A percentile compares a stretch with the other conserved stretches of the same genome.
Conservation (phyloP, 2,797 vertebrate species). For the Sebastes hubbsi region DNA sequence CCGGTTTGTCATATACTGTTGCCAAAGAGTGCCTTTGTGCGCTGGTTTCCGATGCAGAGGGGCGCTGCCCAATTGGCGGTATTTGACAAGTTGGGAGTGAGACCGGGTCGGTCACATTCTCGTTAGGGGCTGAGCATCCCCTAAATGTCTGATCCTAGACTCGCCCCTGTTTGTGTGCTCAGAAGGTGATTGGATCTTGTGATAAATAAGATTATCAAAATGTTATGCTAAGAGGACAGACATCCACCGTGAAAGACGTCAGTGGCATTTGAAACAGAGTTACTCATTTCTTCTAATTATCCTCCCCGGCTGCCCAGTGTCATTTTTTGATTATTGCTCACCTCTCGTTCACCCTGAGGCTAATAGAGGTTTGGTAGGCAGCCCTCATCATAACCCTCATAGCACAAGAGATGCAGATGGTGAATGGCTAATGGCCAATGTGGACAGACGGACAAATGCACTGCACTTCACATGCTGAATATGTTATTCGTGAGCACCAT, state of each 20-base stretch:
- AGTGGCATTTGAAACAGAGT: slow-evolving; percentile 33
- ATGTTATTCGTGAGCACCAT: slow-evolving; percentile 66
- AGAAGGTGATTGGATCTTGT: background rate
- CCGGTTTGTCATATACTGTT: too few relatives aligned
- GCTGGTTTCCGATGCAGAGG: too few relatives aligned
- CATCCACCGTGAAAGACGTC: slow-evolving; percentile 6
- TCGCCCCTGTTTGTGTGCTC: background rate
- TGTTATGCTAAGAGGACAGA: slow-evolving; percentile 23
- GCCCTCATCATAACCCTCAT: slow-evolving; percentile 12
- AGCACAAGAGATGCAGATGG: slow-evolving; percentile 31
- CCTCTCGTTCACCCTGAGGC: slow-evolving; percentile 27
- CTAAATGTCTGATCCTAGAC: too few relatives aligned
- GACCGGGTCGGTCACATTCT: too few relatives aligned
- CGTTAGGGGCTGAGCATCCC: too few relatives aligned
- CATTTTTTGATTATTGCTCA: slow-evolving; percentile 61
- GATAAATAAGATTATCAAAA: slow-evolving; percentile 28
- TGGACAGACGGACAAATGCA: slow-evolving; percentile 8
- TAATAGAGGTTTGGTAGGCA: slow-evolving; percentile 53
- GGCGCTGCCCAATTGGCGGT: too few relatives aligned
- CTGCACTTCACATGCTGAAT: background rate
- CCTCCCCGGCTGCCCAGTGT: slow-evolving; percentile 15
- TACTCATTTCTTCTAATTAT: slow-evolving; percentile 52
- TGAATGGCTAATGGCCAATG: slow-evolving; percentile 16
- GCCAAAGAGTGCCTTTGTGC: too few relatives aligned
- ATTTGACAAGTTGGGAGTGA: too few relatives aligned